A percentile compares a stretch with the other conserved stretches of the same genome.
phyloP scores from a whole-genome alignment of 1,140 invertebrate species.

The Bombyx mandarina region DNA sequence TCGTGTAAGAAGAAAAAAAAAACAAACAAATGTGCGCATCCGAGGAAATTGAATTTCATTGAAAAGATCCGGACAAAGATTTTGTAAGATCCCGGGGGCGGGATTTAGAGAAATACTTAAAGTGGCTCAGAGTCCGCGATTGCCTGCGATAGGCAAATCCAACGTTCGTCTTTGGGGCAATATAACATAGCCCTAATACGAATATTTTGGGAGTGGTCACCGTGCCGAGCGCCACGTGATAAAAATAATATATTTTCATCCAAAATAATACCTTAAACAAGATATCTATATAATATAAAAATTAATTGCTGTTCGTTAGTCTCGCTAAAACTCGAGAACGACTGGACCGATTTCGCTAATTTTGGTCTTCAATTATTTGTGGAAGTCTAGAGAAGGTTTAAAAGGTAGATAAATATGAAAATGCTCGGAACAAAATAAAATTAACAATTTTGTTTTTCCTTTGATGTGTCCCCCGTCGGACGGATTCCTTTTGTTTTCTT shows the following conservation, averaged over 20 bases:
- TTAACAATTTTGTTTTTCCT: too few relatives aligned
- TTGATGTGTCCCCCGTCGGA: too few relatives aligned
- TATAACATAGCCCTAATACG: conserved; percentile 27
- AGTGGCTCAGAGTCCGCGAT: conserved; percentile 40
- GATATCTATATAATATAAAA: not conserved
- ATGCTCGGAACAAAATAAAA: not conserved
- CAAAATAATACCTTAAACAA: not conserved
- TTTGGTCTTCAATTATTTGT: too few relatives aligned
- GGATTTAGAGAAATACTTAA: conserved; percentile 39
- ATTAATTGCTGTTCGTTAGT: too few relatives aligned
- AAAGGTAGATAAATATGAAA: not conserved
- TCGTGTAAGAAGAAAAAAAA: conserved; percentile 4
- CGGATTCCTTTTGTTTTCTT: too few relatives aligned
- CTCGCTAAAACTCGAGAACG: too few relatives aligned
- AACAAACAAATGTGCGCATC: conserved; percentile 18
- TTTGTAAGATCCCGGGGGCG: conserved; percentile 28
- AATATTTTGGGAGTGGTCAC: conserved; percentile 13
- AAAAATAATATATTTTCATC: not conserved
- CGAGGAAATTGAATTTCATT: conserved; percentile 45
- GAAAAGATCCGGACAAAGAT: conserved; percentile 45
- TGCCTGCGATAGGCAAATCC: conserved; percentile 45
- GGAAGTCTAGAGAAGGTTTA: too few relatives aligned
- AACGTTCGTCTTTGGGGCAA: conserved; percentile 25
- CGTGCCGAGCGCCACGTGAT: not conserved
- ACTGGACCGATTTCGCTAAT: too few relatives aligned